These are phyloP conservation scores for Machimus atricapillus DNA, from an alignment of 2,888 invertebrate species.

Conservation along the genomic window DNA sequence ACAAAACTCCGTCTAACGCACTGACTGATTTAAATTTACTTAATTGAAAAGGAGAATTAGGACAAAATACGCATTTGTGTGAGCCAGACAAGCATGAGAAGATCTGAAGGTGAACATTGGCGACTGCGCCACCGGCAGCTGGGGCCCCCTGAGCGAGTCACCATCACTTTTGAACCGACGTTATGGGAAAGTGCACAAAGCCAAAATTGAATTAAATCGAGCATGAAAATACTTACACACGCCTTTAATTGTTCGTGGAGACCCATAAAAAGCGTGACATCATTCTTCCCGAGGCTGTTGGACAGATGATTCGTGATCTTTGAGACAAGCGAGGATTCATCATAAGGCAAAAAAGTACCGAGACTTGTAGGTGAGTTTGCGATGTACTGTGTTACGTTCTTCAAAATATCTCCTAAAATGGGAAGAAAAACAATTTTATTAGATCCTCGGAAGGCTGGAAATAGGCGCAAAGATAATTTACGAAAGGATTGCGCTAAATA, in stretches of 20 bases:
- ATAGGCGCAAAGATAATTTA: background rate
- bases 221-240: slow-evolving; percentile 50
- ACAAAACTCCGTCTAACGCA: background rate
- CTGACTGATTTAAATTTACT: background rate
- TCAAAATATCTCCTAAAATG: slow-evolving; percentile 53
- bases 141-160: background rate
- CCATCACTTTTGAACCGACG: background rate
- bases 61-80: background rate
- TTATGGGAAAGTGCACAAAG: background rate
- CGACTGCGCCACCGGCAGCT: background rate
- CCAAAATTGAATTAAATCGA: slow-evolving; percentile 31
- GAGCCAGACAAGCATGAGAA: background rate
- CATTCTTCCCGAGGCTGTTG: slow-evolving; percentile 48
- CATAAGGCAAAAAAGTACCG: slow-evolving; percentile 51
- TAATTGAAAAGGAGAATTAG: background rate
- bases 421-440: slow-evolving; percentile 21
- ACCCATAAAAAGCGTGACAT: slow-evolving; percentile 53
- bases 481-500: slow-evolving; percentile 41
- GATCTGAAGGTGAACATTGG: background rate
- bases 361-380: slow-evolving; percentile 54
- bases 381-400: slow-evolving; percentile 55
- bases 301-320: slow-evolving; percentile 54
- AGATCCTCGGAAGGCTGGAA: background rate
- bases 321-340: slow-evolving; percentile 53
- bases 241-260: slow-evolving; percentile 55